Conservation (phyloP, 2,113 vertebrate genomes). For the Heliornis fulica region DNA sequence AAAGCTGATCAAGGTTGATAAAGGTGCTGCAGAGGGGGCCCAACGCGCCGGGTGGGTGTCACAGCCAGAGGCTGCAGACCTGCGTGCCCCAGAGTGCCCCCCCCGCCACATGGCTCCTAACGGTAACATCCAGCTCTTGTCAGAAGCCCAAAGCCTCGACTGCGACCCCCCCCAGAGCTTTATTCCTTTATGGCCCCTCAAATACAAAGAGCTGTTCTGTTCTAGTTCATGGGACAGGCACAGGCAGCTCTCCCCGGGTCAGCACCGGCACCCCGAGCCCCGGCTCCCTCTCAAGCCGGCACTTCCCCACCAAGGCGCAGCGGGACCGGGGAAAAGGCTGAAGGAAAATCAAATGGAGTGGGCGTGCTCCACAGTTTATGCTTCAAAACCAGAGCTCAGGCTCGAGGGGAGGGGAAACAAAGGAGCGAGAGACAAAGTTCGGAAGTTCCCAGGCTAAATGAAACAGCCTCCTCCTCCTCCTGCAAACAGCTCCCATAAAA, state of each 20-base stretch:
- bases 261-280: not conserved
- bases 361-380: conserved; percentile 30
- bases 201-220: not conserved
- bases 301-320: too few relatives aligned
- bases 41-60: not conserved
- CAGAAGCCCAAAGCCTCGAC: not conserved
- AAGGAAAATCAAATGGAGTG: not conserved
- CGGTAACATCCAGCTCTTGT: not conserved
- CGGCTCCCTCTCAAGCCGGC: not conserved
- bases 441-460: conserved; percentile 72
- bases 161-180: not conserved
- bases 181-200: not conserved
- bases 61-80: not conserved
- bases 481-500: conserved; percentile 76
- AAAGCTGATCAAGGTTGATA: not conserved
- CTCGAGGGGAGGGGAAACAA: conserved; percentile 61
- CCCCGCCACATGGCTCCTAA: not conserved
- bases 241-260: not conserved
- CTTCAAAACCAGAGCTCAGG: conserved; percentile 60
- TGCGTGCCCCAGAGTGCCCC: not conserved
- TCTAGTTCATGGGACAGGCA: not conserved
- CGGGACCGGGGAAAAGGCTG: not conserved
- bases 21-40: not conserved
- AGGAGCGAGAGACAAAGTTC: conserved; percentile 64
- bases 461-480: conserved; percentile 65